Percentiles rank a stretch among this genome's conserved stretches.
Evolutionary conservation across 2,797 vertebrate genomes (phyloP).

Genomic region (Merluccius polli): DNA sequence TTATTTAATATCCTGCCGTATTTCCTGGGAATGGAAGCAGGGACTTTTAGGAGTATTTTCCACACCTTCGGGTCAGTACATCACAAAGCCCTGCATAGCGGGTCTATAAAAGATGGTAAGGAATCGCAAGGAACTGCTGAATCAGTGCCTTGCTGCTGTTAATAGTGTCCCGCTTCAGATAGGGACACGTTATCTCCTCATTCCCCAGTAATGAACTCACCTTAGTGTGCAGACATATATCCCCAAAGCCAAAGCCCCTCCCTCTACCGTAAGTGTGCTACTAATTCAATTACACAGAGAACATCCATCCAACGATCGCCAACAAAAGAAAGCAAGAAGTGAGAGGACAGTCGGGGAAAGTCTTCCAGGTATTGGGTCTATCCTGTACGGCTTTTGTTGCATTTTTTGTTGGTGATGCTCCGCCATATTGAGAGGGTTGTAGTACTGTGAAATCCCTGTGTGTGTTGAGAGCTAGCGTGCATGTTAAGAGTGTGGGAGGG

Average conservation of each 20-base stretch:
- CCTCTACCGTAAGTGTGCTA: constrained; percentile 53
- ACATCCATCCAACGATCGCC: not conserved
- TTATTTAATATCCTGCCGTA: not conserved
- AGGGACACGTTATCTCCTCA: constrained; percentile 52
- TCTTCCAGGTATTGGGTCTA: not conserved
- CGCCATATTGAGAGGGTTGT: too few species aligned
- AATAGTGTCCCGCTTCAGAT: constrained; percentile 39
- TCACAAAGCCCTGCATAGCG: not conserved
- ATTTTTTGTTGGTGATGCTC: too few species aligned
- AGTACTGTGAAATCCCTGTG: too few species aligned
- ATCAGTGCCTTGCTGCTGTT: constrained; percentile 25
- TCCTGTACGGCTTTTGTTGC: too few species aligned
- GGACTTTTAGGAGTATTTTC: not conserved
- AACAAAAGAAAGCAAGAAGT: not conserved
- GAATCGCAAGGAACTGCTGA: not conserved
- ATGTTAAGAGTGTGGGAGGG: not conserved
- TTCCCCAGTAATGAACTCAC: constrained; percentile 61
- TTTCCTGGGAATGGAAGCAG: not conserved
- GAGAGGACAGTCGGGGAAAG: not conserved
- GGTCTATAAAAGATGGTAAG: not conserved
- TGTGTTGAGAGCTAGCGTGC: not conserved
- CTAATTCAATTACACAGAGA: constrained; percentile 66
- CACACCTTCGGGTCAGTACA: not conserved
- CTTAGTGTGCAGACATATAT: constrained; percentile 16
- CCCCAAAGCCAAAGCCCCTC: constrained; percentile 36